phyloP scores from a whole-genome alignment of 2,797 vertebrate genomes.

The Bothrops alternatus region DNA sequence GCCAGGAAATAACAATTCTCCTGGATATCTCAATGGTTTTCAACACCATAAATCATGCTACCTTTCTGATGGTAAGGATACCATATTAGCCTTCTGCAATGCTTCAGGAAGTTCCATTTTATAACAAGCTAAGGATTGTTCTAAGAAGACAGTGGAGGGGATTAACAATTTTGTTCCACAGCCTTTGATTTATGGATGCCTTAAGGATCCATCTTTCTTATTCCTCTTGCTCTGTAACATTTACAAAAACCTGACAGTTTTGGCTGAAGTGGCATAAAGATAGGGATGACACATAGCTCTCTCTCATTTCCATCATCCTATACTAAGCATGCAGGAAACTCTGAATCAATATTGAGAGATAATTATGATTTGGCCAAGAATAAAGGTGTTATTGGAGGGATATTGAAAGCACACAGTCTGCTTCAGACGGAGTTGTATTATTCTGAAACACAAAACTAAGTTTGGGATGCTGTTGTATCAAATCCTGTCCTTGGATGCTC shows the following conservation, averaged over 20 bases:
- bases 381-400: not conserved
- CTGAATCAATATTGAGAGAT: not conserved
- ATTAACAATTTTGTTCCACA: not conserved
- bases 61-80: not conserved
- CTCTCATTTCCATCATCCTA: not conserved
- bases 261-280: not conserved
- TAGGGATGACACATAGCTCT: not conserved
- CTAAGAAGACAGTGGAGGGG: not conserved
- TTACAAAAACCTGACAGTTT: not conserved
- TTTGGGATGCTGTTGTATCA: not conserved
- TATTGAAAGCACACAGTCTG: not conserved
- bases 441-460: not conserved
- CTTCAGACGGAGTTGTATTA: not conserved
- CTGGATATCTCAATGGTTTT: not conserved
- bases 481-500: not conserved
- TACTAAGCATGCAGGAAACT: not conserved
- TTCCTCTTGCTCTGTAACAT: not conserved
- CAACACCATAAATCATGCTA: not conserved
- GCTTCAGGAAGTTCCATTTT: not conserved
- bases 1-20: not conserved
- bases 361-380: not conserved
- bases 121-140: not conserved
- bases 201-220: not conserved
- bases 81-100: not conserved
- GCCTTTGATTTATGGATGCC: not conserved